Conservation (phyloP, 2,113 vertebrate species). For the Hyla sarda region DNA sequence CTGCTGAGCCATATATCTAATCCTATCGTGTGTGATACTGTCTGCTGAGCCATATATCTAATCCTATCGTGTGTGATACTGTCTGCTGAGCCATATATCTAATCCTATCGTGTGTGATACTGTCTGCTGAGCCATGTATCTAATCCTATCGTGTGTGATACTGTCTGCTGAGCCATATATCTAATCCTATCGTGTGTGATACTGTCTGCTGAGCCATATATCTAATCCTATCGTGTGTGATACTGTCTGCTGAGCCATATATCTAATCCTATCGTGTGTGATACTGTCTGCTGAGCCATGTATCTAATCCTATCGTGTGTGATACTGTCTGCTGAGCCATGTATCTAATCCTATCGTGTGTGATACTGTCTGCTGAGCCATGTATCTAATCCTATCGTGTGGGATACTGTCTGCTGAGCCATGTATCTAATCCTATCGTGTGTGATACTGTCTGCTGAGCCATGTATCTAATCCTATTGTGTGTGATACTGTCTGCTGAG, state of each 20-base stretch:
- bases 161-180: not conserved
- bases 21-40: no score
- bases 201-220: no score
- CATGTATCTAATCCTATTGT: not conserved
- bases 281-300: not conserved
- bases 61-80: no score
- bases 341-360: not conserved
- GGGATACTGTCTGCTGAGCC: not conserved
- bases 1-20: not conserved
- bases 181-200: no score
- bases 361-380: not conserved
- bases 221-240: no score
- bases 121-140: no score
- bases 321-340: not conserved
- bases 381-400: not conserved
- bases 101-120: no score
- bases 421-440: not conserved
- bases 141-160: no score
- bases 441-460: no score
- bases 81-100: not conserved
- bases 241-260: no score
- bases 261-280: not conserved
- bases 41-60: no score
- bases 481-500: not conserved
- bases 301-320: not conserved